Conservation (phyloP, 2,888 invertebrate species). For the Protonemura montana region DNA sequence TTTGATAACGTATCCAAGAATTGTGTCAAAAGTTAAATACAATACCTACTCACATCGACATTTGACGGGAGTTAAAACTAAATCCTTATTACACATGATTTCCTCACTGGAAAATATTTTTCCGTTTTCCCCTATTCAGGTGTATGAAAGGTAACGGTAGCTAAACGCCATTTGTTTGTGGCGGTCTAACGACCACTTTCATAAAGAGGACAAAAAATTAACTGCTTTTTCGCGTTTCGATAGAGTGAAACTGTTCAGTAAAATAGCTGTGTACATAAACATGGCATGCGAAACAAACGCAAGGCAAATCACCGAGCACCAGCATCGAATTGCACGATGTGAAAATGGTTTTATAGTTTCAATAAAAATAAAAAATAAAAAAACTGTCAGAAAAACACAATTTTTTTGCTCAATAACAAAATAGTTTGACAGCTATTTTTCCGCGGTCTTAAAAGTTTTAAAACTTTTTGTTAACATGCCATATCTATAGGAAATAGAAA, state of each 20-base stretch:
- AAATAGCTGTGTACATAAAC: background rate
- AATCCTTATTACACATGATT: too few relatives aligned
- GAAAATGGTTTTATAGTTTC: background rate
- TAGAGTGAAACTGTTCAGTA: background rate
- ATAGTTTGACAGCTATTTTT: too few relatives aligned
- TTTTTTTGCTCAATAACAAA: too few relatives aligned
- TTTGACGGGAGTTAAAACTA: too few relatives aligned
- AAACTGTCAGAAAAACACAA: too few relatives aligned
- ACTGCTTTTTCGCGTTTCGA: background rate
- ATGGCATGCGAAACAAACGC: background rate
- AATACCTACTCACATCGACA: too few relatives aligned
- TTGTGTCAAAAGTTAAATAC: too few relatives aligned
- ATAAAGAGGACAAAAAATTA: background rate
- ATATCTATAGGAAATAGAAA: too few relatives aligned
- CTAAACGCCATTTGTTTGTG: background rate
- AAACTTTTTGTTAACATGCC: too few relatives aligned
- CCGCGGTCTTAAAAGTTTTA: too few relatives aligned
- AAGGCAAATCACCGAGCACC: background rate
- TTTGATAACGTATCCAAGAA: too few relatives aligned
- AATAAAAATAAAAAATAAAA: background rate
- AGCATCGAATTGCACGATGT: background rate
- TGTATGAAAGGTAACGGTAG: background rate
- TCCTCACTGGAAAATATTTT: too few relatives aligned
- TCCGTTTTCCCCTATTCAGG: background rate
- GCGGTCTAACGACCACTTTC: background rate